Percentiles rank a stretch among this genome's conserved stretches.
These are phyloP conservation scores for Syndactyla subalaris DNA, from an alignment of 2,797 vertebrate genomes.

Conservation along the genomic window DNA sequence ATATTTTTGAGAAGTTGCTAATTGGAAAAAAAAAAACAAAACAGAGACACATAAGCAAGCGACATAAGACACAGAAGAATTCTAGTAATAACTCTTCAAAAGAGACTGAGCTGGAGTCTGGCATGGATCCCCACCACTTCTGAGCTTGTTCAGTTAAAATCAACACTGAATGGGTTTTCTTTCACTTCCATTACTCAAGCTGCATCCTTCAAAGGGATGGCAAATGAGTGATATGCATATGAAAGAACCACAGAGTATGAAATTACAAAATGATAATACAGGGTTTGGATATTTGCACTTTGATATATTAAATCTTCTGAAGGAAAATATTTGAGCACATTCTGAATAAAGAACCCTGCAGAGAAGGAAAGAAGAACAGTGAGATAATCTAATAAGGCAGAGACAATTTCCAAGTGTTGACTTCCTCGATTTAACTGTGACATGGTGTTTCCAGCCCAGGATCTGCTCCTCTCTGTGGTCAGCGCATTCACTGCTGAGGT, in stretches of 20 bases:
- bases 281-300: slow-evolving; percentile 65
- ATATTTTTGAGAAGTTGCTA: slow-evolving; percentile 40
- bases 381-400: slow-evolving; percentile 38
- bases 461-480: background rate
- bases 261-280: slow-evolving; percentile 67
- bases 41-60: background rate
- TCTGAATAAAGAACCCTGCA: slow-evolving; percentile 28
- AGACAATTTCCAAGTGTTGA: background rate
- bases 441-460: fast-evolving
- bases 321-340: slow-evolving; percentile 63
- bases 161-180: slow-evolving; percentile 58
- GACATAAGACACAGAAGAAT: background rate
- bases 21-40: background rate
- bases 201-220: slow-evolving; percentile 59
- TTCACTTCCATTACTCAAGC: slow-evolving; percentile 55
- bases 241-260: slow-evolving; percentile 55
- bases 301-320: slow-evolving; percentile 57
- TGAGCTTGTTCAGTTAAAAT: slow-evolving; percentile 60
- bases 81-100: slow-evolving; percentile 11
- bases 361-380: slow-evolving; percentile 1
- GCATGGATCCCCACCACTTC: slow-evolving; percentile 36
- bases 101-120: background rate
- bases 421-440: background rate
- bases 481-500: background rate
- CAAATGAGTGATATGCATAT: slow-evolving; percentile 68